phyloP scores from a whole-genome alignment of 2,888 invertebrate genomes.

The Nomada ruficornis region DNA sequence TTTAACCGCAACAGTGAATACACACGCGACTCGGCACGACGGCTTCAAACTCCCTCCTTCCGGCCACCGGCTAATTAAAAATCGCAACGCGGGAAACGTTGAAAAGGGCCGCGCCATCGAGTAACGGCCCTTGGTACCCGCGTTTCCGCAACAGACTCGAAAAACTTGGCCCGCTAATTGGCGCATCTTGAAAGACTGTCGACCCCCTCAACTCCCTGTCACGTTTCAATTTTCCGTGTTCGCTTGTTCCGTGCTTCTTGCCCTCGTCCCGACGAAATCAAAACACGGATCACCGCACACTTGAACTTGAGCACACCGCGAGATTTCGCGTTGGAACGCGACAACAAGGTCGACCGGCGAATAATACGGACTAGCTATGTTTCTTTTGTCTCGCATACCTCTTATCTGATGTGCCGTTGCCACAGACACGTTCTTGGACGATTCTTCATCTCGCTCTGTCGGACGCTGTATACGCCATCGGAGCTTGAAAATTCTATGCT shows the following conservation, averaged over 20 bases:
- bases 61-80: conserved; percentile 61
- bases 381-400: conserved; percentile 27
- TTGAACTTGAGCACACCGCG: no score
- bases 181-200: conserved; percentile 65
- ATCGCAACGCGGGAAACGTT: conserved; percentile 44
- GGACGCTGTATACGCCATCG: background rate
- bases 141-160: conserved; percentile 37
- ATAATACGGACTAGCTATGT: background rate
- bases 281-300: conserved; percentile 6
- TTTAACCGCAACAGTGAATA: conserved; percentile 43
- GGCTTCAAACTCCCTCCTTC: conserved; percentile 51
- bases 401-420: conserved; percentile 23
- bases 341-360: background rate
- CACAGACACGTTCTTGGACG: background rate
- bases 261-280: conserved; percentile 20
- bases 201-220: conserved; percentile 20
- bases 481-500: background rate
- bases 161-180: conserved; percentile 63
- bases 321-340: background rate
- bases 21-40: background rate
- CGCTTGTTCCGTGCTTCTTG: conserved; percentile 2
- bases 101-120: conserved; percentile 39
- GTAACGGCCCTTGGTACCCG: conserved; percentile 39
- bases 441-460: conserved; percentile 19
- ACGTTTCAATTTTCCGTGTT: conserved; percentile 9